phyloP scores from a whole-genome alignment of 1,140 invertebrate species.

The Pseudomyrmex dendroicus region DNA sequence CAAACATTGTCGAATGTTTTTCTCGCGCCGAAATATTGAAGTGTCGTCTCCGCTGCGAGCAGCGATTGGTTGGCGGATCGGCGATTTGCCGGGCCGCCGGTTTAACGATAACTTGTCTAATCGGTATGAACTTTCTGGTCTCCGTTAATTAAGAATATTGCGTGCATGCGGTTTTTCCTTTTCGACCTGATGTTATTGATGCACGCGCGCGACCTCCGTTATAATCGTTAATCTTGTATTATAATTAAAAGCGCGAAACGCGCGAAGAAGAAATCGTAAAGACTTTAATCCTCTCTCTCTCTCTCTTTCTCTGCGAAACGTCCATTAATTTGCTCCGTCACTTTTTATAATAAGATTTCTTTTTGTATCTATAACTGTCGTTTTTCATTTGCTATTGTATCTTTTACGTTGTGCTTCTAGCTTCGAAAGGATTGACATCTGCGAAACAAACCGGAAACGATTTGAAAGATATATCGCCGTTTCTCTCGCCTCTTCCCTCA shows the following conservation, averaged over 20 bases:
- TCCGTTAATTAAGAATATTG: slow-evolving; percentile 14
- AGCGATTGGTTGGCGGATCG: background rate
- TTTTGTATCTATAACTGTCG: no score
- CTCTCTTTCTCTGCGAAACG: background rate
- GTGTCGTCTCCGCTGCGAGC: background rate
- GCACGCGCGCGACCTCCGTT: background rate
- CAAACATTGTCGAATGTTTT: slow-evolving; percentile 34
- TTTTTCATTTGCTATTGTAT: no score
- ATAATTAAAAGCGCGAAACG: background rate
- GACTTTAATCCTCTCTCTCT: background rate
- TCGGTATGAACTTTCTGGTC: background rate
- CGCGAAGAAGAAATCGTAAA: background rate
- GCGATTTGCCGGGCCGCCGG: background rate
- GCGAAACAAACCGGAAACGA: no score
- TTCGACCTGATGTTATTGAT: background rate
- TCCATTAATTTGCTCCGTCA: background rate
- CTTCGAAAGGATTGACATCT: no score
- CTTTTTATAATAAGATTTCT: no score
- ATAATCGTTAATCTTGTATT: no score
- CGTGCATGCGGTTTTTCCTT: background rate
- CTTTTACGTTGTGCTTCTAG: no score
- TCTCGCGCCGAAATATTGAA: background rate
- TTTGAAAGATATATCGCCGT: no score
- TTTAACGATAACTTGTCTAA: slow-evolving; percentile 48
- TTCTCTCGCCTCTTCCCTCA: no score